These are phyloP conservation scores for Heterocephalus glaber DNA, from an alignment of 2,113 vertebrate species.

Conservation along the genomic window DNA sequence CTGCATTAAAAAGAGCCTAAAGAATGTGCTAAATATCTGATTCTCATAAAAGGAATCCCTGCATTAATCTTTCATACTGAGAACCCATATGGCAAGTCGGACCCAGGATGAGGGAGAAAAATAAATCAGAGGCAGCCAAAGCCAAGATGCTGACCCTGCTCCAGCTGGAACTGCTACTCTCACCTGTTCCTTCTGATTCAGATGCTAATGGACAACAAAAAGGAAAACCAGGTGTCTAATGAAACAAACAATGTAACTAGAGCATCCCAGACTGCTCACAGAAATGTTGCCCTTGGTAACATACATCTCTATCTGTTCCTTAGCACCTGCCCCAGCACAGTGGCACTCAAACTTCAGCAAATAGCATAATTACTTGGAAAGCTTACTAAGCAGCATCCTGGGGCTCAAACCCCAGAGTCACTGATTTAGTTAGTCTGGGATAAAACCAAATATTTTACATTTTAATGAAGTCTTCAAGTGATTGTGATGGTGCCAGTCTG, in stretches of 20 bases:
- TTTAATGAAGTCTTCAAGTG: conserved; percentile 30
- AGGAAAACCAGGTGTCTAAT: conserved; percentile 43
- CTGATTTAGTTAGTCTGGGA: conserved; percentile 15
- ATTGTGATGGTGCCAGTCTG: background rate
- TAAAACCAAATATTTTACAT: background rate
- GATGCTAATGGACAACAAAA: conserved; percentile 48
- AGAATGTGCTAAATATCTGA: background rate
- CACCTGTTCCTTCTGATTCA: conserved; percentile 47
- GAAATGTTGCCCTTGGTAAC: conserved; percentile 23
- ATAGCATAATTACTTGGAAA: background rate
- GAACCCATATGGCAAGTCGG: conserved; percentile 41
- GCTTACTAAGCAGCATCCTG: background rate
- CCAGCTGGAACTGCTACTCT: conserved; percentile 43
- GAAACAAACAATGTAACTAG: conserved; percentile 23
- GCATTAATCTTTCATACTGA: conserved; percentile 33
- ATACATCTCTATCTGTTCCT: background rate
- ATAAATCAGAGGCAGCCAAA: background rate
- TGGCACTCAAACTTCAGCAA: background rate
- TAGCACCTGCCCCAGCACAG: background rate
- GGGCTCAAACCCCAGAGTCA: background rate
- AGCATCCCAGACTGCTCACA: background rate
- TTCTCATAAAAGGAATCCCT: background rate
- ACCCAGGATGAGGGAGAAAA: background rate
- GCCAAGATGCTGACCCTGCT: conserved; percentile 17
- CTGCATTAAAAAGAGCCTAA: background rate